These are phyloP conservation scores for Dendrocincla tyrannina DNA, from an alignment of 2,797 vertebrate genomes.

Conservation along the genomic window DNA sequence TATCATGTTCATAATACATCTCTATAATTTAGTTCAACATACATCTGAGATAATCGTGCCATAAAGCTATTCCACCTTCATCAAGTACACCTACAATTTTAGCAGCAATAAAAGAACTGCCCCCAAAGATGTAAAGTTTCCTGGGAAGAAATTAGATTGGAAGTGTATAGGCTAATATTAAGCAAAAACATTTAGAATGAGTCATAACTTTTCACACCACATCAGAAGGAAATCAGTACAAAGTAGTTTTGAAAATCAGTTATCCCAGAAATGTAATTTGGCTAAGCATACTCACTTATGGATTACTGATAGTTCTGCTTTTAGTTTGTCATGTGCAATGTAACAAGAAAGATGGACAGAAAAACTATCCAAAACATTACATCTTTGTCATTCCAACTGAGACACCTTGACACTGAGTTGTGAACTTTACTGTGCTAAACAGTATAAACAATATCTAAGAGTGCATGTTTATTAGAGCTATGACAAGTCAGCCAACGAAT, in stretches of 20 bases:
- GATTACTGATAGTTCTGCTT: neutral
- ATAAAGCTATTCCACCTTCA: neutral
- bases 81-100: neutral
- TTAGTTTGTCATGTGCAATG: neutral
- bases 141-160: neutral
- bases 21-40: neutral
- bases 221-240: neutral
- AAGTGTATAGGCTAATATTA: neutral
- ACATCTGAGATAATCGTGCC: neutral
- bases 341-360: neutral
- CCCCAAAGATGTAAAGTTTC: neutral
- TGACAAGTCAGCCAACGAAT: neutral
- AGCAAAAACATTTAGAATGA: neutral
- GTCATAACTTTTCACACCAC: neutral
- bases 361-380: neutral
- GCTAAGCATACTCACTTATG: neutral
- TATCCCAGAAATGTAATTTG: neutral
- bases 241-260: neutral
- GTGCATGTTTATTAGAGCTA: neutral
- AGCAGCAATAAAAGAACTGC: neutral
- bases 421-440: neutral
- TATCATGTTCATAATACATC: neutral
- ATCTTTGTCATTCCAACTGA: neutral
- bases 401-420: neutral
- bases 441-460: neutral